Conservation (phyloP, 2,113 vertebrate genomes). For the Poecile atricapillus region DNA sequence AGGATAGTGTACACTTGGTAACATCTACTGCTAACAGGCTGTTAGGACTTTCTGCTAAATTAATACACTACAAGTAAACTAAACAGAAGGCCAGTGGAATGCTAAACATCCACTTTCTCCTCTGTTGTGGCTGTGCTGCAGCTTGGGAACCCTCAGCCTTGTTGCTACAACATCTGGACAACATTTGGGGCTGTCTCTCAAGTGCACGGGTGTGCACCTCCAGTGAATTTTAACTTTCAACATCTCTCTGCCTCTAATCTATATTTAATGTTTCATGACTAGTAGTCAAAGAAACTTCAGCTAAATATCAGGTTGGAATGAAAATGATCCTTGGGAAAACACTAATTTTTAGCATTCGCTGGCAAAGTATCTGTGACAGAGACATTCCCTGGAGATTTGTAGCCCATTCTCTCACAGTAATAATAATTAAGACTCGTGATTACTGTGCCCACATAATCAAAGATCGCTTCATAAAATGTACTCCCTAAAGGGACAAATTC, state of each 20-base stretch:
- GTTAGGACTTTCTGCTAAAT: conserved; percentile 72
- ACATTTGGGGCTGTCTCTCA: conserved; percentile 75
- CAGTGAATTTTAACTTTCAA: conserved; percentile 81
- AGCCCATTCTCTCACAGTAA: conserved; percentile 77
- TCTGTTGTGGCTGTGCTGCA: conserved; percentile 70
- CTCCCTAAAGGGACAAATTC: conserved; percentile 63
- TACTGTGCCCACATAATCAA: conserved; percentile 82
- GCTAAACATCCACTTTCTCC: conserved; percentile 68
- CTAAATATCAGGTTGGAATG: conserved; percentile 81
- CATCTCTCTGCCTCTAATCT: conserved; percentile 81
- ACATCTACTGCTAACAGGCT: conserved; percentile 69
- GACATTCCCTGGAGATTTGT: conserved; percentile 70
- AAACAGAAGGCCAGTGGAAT: conserved; percentile 73
- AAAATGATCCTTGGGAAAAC: conserved; percentile 81
- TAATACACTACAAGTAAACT: conserved; percentile 71
- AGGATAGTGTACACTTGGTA: conserved; percentile 50
- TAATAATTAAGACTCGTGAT: conserved; percentile 84
- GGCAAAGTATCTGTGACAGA: conserved; percentile 75
- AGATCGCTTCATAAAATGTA: conserved; percentile 75
- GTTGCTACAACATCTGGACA: conserved; percentile 79
- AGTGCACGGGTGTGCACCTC: conserved; percentile 74
- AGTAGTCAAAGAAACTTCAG: conserved; percentile 77
- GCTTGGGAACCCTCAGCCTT: conserved; percentile 68
- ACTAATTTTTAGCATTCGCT: conserved; percentile 62
- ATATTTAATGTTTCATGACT: conserved; percentile 85